Conservation (phyloP, 2,113 vertebrate genomes). For the Cryptoleucopteryx plumbea region DNA sequence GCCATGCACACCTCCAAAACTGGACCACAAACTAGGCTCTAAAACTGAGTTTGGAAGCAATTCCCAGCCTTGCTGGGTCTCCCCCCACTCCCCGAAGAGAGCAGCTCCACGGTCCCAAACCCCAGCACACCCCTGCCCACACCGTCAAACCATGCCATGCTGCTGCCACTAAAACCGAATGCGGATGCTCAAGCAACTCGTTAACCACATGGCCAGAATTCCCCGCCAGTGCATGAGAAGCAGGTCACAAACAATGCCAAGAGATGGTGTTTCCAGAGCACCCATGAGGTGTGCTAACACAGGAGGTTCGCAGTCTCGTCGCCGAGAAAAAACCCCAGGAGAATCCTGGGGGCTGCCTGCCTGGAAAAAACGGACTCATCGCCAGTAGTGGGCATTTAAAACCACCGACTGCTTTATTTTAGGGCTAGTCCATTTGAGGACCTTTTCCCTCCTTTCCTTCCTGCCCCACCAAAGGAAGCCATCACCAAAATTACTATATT, state of each 20-base stretch:
- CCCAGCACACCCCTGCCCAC: not conserved
- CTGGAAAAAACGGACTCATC: fast-evolving
- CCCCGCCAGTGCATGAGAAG: fast-evolving
- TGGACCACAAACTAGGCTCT: not conserved
- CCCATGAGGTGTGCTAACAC: not conserved
- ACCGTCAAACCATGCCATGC: fast-evolving
- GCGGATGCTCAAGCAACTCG: not conserved
- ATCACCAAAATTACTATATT: not conserved
- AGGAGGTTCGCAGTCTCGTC: fast-evolving
- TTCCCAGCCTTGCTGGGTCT: not conserved
- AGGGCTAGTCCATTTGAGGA: not conserved
- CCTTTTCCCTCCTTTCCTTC: not conserved
- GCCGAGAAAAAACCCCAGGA: fast-evolving
- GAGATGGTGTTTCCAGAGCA: not conserved
- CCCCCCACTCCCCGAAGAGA: fast-evolving
- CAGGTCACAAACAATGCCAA: not conserved
- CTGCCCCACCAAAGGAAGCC: not conserved
- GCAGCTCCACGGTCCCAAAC: fast-evolving
- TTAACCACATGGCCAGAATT: not conserved
- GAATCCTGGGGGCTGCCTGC: not conserved
- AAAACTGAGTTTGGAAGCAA: not conserved
- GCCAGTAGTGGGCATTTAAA: not conserved
- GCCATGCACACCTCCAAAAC: not conserved
- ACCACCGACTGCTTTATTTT: not conserved
- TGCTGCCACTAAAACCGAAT: not conserved